Conservation (phyloP, 2,113 vertebrate species). For the Daboia siamensis region DNA sequence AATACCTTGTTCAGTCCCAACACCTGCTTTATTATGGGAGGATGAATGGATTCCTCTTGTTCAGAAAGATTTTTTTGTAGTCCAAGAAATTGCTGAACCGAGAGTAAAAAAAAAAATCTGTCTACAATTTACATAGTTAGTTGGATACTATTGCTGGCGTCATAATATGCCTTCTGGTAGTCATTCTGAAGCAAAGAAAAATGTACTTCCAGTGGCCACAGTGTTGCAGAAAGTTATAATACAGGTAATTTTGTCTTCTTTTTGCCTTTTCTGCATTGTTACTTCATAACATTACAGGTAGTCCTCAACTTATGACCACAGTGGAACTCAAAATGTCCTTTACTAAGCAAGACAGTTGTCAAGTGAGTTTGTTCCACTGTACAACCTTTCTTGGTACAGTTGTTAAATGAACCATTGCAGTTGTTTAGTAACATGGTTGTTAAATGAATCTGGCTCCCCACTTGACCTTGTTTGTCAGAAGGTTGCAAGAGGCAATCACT, state of each 20-base stretch:
- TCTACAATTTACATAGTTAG: not conserved
- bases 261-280: conserved; percentile 15
- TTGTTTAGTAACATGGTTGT: not conserved
- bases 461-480: not conserved
- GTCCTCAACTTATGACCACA: not conserved
- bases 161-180: not conserved
- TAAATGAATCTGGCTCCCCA: not conserved
- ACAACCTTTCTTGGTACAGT: not conserved
- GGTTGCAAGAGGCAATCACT: not conserved
- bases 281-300: not conserved
- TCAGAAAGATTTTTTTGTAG: not conserved
- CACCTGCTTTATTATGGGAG: not conserved
- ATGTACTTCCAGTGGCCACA: not conserved
- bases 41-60: not conserved
- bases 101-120: not conserved
- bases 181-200: not conserved
- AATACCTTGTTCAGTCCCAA: not conserved
- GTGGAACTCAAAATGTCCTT: not conserved
- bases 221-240: not conserved
- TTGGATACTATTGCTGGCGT: not conserved
- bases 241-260: not conserved
- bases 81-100: not conserved
- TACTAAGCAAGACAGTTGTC: not conserved
- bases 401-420: not conserved
- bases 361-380: not conserved